Evolutionary conservation across 2,113 vertebrate genomes (phyloP), one percentile per base, ranked within the genome.

Genomic region (Elachura formosa): DNA sequence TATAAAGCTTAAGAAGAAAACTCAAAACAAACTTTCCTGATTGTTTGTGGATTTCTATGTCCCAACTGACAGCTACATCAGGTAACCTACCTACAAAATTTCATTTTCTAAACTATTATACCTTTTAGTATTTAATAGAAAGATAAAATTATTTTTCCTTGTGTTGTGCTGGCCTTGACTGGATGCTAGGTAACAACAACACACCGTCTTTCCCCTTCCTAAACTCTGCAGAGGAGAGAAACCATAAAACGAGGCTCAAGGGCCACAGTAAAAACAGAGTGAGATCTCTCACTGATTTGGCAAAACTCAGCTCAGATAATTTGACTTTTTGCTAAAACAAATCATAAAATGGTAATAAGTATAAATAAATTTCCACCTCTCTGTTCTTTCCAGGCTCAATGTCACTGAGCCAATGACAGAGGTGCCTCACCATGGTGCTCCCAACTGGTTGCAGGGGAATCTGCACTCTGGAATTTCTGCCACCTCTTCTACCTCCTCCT

Each of bases 211-310:
- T n/a, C n/a, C n/a, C n/a, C 9, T 74, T 58, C 23, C 29, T 31
- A 43, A n/a, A 14, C 28, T 25, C 45, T 7, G 7, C 16, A 38
- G 16, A 7, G 6, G 19, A 66, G 19, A 38, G 19, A 51, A 66
- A 38, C 11, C 9, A 10, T 12, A 33, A 45, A 4, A 19, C 38
- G 52, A 45, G 22, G 4, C 13, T 51, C 0, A 0, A 49, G 19
- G 22, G 3, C 9, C 1, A 2, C 51, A 33, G 12, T 25, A 51
- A 66, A 38, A 38, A 29, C 9, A n/a, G 18, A 5, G 4, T 58
- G 12, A 31, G 14, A 51, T n/a, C 14, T 26, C 33, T 20, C 72
- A 55, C 5, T 23, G 15, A 10, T 6, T 20, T 4, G 17, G 11
- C 9, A 56, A 73, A 67, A 40, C 12, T 31, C 24, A 40, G 4